A percentile compares a stretch with the other conserved stretches of the same genome.
Evolutionary conservation across 2,797 vertebrate genomes (phyloP).

Genomic region (Bufotes viridis): DNA sequence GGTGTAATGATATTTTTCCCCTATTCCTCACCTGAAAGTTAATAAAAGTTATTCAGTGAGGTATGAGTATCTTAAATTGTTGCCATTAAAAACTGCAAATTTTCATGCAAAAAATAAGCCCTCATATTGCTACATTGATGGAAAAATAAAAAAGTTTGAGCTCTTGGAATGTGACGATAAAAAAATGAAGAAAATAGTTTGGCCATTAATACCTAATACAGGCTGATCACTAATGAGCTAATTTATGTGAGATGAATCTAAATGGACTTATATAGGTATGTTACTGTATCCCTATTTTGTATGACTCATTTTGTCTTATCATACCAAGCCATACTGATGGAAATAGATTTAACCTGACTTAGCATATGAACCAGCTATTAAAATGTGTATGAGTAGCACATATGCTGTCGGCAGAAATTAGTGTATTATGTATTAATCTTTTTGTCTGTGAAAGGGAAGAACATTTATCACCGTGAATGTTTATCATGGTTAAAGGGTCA

Average conservation of each 20-base stretch:
- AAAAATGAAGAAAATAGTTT: too few species aligned
- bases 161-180: too few species aligned
- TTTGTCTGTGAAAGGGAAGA: slow-evolving; percentile 77
- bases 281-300: slow-evolving; percentile 69
- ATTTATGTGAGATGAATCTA: neutral
- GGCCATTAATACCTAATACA: too few species aligned
- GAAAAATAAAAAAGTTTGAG: too few species aligned
- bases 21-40: too few species aligned
- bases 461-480: slow-evolving; percentile 78
- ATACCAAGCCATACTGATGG: slow-evolving; percentile 69
- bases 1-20: too few species aligned
- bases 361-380: slow-evolving; percentile 75
- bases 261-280: slow-evolving; percentile 37
- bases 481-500: slow-evolving; percentile 77
- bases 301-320: slow-evolving; percentile 72
- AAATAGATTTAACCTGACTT: slow-evolving; percentile 71
- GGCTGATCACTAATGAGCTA: too few species aligned
- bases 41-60: too few species aligned
- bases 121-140: too few species aligned
- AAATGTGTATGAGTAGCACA: slow-evolving; percentile 78
- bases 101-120: too few species aligned
- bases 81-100: too few species aligned
- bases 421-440: slow-evolving; percentile 78
- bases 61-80: too few species aligned
- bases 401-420: slow-evolving; percentile 72